Evolutionary conservation across 2,113 vertebrate species (phyloP), one percentile per base, ranked within the genome.

Genomic region (Guaruba guarouba): DNA sequence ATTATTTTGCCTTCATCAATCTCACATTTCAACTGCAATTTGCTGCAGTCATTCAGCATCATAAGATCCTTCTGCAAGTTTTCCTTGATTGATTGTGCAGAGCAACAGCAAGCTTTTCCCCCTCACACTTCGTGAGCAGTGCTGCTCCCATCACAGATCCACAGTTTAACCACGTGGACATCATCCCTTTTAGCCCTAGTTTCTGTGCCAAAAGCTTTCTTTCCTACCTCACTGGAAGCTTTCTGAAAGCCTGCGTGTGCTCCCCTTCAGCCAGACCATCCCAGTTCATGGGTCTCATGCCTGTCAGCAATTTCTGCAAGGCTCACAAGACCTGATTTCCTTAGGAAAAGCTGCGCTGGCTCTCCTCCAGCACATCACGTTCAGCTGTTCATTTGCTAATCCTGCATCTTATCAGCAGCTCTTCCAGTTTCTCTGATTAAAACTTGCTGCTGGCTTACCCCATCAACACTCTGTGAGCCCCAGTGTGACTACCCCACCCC

Each of bases 191-290:
- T 11, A 51, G 5, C 9, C 11, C 23, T 51, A 31, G 25, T n/a
- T 74, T 77, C 46, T n/a, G 14, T 18, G 35, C 9, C 37, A 78
- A 54, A 88, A 70, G 4, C 9, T 54, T 61, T 75, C 54, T 35
- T 55, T 51, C n/a, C 41, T 17, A 17, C 18, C 10, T 57, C 28
- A 10, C 0, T 4, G 15, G 43, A 82, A 88, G 39, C 7, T 37
- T 67, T 39, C 25, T 63, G 33, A 70, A 82, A 75, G 51, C 9
- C n/a, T 3, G 0, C 0, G 0, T 13, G 23, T 3, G 0, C 13
- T 55, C 29, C 8, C 10, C 43, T 24, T 2, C 0, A 59, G 11
- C 16, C 33, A 79, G 25, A 61, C 17, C 25, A 31, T 29, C 33
- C 16, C 2, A 0, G 16, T 23, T 33, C 46, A 37, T 1, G 5